Evolutionary conservation across 2,113 vertebrate genomes (phyloP).

Genomic region (Siniperca knerii): DNA sequence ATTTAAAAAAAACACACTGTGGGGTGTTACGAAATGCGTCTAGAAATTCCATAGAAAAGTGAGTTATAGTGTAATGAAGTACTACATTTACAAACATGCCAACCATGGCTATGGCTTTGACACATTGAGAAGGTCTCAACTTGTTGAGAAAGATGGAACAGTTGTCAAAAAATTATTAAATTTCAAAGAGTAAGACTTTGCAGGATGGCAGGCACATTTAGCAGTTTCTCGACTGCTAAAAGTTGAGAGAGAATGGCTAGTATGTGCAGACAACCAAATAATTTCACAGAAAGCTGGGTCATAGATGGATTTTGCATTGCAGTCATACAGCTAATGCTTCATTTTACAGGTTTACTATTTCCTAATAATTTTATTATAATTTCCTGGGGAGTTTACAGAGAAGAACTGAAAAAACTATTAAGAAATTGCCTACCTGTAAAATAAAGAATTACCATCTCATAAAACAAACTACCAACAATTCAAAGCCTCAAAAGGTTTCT

Average conservation of each 20-base stretch:
- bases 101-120: constrained; percentile 48
- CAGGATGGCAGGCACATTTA: constrained; percentile 37
- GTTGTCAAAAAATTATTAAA: background rate
- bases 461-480: constrained; percentile 30
- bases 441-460: background rate
- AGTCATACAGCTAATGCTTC: constrained; percentile 9
- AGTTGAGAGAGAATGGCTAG: constrained; percentile 43
- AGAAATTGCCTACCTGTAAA: background rate
- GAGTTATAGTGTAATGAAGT: constrained; percentile 30
- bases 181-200: constrained; percentile 29
- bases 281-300: constrained; percentile 16
- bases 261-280: constrained; percentile 47
- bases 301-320: constrained; percentile 17
- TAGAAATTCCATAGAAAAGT: constrained; percentile 69
- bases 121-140: constrained; percentile 20
- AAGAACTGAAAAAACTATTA: background rate
- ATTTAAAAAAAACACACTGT: constrained; percentile 34
- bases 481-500: background rate
- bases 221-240: constrained; percentile 46
- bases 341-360: background rate
- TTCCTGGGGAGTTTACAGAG: background rate
- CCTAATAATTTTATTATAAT: background rate
- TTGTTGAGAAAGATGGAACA: constrained; percentile 1
- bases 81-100: constrained; percentile 33
- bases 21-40: constrained; percentile 49